Evolutionary conservation across 2,797 vertebrate genomes (phyloP).

Genomic region (Helicolenus hilgendorfi): DNA sequence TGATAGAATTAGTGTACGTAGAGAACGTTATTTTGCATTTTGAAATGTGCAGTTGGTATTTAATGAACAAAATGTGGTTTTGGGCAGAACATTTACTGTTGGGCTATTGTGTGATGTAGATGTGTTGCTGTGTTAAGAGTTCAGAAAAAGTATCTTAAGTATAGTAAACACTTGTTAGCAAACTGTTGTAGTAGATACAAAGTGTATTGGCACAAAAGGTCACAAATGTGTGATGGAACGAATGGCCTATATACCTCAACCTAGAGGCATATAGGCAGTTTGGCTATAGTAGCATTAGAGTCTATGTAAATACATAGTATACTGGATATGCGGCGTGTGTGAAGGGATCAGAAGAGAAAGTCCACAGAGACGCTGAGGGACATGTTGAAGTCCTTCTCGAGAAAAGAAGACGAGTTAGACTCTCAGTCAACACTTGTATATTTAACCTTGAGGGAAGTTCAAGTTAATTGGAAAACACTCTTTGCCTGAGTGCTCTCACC

Average conservation of each 20-base stretch:
- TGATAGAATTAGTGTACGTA: background rate
- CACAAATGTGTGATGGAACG: background rate
- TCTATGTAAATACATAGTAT: background rate
- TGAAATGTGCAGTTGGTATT: no score
- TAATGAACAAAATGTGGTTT: no score
- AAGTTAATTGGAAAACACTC: constrained; percentile 83
- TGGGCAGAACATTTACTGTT: no score
- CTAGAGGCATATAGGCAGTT: background rate
- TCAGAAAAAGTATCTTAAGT: no score
- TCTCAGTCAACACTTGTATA: constrained; percentile 75
- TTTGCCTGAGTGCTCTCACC: constrained; percentile 80
- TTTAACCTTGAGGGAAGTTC: constrained; percentile 84
- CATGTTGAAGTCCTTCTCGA: constrained; percentile 24
- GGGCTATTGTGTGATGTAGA: no score
- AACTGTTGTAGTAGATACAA: background rate
- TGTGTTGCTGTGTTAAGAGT: no score
- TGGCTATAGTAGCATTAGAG: background rate
- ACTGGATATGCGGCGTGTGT: background rate
- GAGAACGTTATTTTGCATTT: background rate
- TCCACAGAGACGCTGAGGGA: background rate
- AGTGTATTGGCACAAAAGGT: background rate
- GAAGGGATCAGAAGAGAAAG: background rate
- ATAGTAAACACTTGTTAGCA: no score
- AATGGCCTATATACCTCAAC: background rate
- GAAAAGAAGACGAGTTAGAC: constrained; percentile 46